A percentile compares a stretch with the other conserved stretches of the same genome.
phyloP scores from a whole-genome alignment of 2,888 invertebrate species.

The Cheilosia variabilis region DNA sequence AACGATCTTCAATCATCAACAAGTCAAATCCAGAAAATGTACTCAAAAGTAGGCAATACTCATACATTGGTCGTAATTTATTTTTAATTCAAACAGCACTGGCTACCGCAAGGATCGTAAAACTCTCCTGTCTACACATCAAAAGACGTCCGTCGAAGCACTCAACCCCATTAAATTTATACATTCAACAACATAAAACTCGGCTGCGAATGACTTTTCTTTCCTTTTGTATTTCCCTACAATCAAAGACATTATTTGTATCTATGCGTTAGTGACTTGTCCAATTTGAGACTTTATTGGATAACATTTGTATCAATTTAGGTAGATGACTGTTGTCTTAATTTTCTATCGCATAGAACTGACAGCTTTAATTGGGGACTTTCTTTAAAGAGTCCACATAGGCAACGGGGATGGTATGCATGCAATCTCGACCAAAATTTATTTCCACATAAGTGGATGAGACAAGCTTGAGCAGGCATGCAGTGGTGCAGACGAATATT shows the following conservation, averaged over 20 bases:
- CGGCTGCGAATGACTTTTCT: neutral
- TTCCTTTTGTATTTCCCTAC: conserved; percentile 4
- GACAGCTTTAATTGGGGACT: conserved; percentile 18
- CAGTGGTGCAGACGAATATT: conserved; percentile 12
- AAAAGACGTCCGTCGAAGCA: conserved; percentile 17
- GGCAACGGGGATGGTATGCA: too few relatives aligned
- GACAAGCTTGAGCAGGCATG: conserved; percentile 3
- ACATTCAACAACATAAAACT: conserved; percentile 32
- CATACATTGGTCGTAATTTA: conserved; percentile 13
- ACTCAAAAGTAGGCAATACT: neutral
- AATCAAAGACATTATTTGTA: conserved; percentile 19
- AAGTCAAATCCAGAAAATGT: conserved; percentile 2
- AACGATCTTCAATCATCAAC: neutral
- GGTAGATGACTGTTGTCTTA: neutral
- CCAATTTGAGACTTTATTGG: conserved; percentile 38
- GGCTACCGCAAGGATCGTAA: conserved; percentile 34
- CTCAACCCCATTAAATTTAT: conserved; percentile 31
- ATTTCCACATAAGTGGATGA: conserved; percentile 4
- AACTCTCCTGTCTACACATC: conserved; percentile 22
- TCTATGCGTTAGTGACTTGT: conserved; percentile 21
- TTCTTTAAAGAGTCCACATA: neutral
- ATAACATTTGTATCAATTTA: conserved; percentile 45
- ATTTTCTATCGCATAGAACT: conserved; percentile 1
- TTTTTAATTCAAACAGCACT: conserved; percentile 9
- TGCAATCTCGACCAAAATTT: conserved; percentile 10